These are phyloP conservation scores for Ciconia nigra DNA, from an alignment of 2,797 vertebrate genomes.

Conservation along the genomic window DNA sequence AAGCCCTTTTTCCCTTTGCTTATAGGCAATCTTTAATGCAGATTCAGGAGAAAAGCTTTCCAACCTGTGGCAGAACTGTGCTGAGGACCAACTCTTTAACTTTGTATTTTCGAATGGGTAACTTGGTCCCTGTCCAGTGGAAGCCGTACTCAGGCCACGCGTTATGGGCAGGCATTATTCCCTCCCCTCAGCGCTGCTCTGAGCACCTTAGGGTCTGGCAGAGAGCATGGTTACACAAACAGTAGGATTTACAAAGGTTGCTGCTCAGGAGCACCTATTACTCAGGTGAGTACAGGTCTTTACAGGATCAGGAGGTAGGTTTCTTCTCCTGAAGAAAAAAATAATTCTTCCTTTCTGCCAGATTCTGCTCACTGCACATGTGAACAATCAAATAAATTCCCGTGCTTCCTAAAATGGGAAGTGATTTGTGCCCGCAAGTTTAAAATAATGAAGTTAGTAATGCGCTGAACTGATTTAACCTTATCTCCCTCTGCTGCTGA, in stretches of 20 bases:
- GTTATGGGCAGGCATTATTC: accelerated
- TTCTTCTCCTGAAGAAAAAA: not conserved
- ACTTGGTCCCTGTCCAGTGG: not conserved
- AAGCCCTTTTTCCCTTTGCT: not conserved
- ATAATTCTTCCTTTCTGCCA: not conserved
- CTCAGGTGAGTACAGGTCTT: not conserved
- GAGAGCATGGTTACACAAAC: accelerated
- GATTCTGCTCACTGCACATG: not conserved
- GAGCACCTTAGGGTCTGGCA: not conserved
- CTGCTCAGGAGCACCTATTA: not conserved
- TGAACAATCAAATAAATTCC: not conserved
- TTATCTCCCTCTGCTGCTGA: not conserved
- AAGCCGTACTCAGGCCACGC: accelerated
- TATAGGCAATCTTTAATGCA: not conserved
- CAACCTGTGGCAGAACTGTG: not conserved
- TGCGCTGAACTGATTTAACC: not conserved
- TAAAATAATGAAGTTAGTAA: not conserved
- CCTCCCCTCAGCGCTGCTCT: not conserved
- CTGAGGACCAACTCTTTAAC: not conserved
- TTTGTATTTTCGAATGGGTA: not conserved
- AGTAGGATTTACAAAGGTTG: not conserved
- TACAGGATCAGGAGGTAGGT: not conserved
- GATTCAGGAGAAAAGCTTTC: not conserved
- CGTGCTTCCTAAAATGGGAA: not conserved
- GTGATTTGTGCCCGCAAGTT: not conserved